These are phyloP conservation scores for Trichonephila inaurata DNA, from an alignment of 1,140 invertebrate genomes.

Conservation along the genomic window DNA sequence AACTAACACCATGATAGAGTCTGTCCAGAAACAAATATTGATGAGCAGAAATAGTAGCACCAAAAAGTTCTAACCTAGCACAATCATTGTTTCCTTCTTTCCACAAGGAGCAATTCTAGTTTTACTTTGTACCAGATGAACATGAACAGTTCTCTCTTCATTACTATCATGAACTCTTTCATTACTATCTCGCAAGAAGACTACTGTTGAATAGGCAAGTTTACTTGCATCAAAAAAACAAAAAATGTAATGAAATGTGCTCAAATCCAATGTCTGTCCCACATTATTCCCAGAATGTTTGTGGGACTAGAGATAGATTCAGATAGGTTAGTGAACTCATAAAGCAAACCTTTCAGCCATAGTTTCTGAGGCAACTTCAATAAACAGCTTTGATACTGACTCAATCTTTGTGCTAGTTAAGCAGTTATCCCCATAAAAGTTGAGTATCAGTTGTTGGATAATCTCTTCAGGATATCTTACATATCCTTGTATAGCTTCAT, in stretches of 20 bases:
- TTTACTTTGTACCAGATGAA: slow-evolving; percentile 60
- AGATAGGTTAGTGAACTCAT: neutral
- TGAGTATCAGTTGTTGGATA: neutral
- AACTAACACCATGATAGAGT: slow-evolving; percentile 32
- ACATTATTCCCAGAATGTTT: slow-evolving; percentile 35
- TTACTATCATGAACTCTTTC: too few relatives aligned
- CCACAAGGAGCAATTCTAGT: slow-evolving; percentile 44
- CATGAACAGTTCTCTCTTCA: slow-evolving; percentile 58
- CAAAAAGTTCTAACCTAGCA: slow-evolving; percentile 33
- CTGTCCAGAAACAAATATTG: slow-evolving; percentile 32
- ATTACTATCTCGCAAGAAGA: slow-evolving; percentile 11
- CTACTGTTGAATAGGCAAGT: neutral
- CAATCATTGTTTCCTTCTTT: slow-evolving; percentile 33
- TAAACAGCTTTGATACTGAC: neutral
- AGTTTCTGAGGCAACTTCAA: slow-evolving; percentile 38
- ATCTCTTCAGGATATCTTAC: slow-evolving; percentile 21
- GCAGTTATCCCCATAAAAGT: slow-evolving; percentile 50
- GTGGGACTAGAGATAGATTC: neutral
- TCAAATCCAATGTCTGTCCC: neutral
- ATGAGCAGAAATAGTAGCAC: slow-evolving; percentile 41
- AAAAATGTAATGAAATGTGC: slow-evolving; percentile 37
- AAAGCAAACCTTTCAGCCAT: slow-evolving; percentile 52
- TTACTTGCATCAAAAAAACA: slow-evolving; percentile 37
- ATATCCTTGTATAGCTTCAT: neutral
- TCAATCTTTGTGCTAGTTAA: slow-evolving; percentile 11